phyloP scores from a whole-genome alignment of 1,140 invertebrate genomes.

The Dufourea novaeangliae region DNA sequence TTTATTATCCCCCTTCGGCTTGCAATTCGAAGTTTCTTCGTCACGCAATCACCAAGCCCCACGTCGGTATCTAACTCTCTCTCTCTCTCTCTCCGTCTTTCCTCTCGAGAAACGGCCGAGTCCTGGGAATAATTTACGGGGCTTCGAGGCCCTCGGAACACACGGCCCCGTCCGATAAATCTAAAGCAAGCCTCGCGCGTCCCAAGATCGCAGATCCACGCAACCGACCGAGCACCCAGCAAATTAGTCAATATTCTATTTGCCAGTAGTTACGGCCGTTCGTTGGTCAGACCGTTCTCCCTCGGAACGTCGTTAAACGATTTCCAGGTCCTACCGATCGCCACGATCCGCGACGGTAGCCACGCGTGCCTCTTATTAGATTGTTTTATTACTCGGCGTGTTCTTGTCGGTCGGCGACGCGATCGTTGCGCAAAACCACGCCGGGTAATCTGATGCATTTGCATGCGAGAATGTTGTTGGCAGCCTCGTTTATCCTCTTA shows the following conservation, averaged over 20 bases:
- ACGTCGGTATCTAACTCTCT: slow-evolving; percentile 43
- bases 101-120: slow-evolving; percentile 7
- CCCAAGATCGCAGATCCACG: slow-evolving; percentile 17
- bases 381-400: slow-evolving; percentile 9
- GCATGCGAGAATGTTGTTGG: not conserved
- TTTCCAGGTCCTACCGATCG: slow-evolving; percentile 2
- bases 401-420: not conserved
- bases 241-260: slow-evolving; percentile 48
- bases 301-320: not conserved
- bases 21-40: slow-evolving; percentile 44
- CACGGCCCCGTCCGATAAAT: slow-evolving; percentile 45
- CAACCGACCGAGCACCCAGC: not conserved
- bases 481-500: not conserved
- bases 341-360: not conserved
- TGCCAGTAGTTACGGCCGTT: slow-evolving; percentile 15
- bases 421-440: slow-evolving; percentile 2
- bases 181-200: not conserved
- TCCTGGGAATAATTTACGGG: slow-evolving; percentile 37
- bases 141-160: not conserved
- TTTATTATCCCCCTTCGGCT: slow-evolving; percentile 60
- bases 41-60: slow-evolving; percentile 59
- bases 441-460: slow-evolving; percentile 6
- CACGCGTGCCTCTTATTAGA: slow-evolving; percentile 16
- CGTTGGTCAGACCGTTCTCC: slow-evolving; percentile 4
- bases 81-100: too few species aligned